A percentile compares a stretch with the other conserved stretches of the same genome.
Evolutionary conservation across 2,113 vertebrate species (phyloP).

Genomic region (Pavo muticus): DNA sequence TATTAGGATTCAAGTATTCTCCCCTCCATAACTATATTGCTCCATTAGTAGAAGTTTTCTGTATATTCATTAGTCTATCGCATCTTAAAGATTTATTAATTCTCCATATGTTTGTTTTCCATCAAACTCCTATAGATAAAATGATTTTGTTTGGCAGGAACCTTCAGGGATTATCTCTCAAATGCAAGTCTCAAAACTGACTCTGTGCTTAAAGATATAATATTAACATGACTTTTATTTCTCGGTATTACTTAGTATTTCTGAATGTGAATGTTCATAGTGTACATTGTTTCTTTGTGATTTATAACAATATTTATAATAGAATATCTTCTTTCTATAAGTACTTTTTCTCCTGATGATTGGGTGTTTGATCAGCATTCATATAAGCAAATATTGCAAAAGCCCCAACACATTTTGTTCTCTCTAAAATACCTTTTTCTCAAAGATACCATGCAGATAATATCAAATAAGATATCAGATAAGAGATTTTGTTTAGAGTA

Average conservation of each 20-base stretch:
- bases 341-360: background rate
- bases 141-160: background rate
- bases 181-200: background rate
- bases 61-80: background rate
- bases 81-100: background rate
- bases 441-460: background rate
- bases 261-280: background rate
- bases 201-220: background rate
- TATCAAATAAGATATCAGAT: background rate
- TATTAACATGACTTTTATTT: background rate
- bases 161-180: background rate
- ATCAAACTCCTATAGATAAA: background rate
- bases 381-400: background rate
- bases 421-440: background rate
- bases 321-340: too few relatives aligned
- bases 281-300: background rate
- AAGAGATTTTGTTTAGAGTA: background rate
- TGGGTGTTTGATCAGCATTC: background rate
- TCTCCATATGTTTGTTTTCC: background rate
- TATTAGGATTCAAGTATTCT: background rate
- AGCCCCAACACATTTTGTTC: rapidly evolving
- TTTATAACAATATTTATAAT: background rate
- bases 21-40: background rate
- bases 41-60: background rate
- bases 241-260: background rate